A percentile compares a stretch with the other conserved stretches of the same genome.
Evolutionary conservation across 1,140 invertebrate species (phyloP).

Genomic region (Aphis gossypii): DNA sequence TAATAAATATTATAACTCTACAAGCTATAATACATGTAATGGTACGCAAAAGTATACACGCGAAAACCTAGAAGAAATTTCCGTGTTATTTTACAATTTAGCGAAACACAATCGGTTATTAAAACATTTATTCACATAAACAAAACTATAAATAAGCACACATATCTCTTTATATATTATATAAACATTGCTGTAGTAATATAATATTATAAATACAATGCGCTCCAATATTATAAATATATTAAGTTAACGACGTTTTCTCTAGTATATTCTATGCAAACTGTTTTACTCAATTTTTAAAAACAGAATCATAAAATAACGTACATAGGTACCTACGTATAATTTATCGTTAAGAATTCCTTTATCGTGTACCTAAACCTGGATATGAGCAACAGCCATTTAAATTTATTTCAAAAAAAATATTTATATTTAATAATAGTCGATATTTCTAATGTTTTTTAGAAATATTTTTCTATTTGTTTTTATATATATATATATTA

Average conservation of each 20-base stretch:
- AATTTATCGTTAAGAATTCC: background rate
- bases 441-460: background rate
- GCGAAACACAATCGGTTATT: background rate
- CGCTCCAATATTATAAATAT: background rate
- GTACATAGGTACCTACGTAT: no score
- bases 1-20: background rate
- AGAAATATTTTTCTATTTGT: no score
- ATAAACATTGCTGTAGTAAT: background rate
- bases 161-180: background rate
- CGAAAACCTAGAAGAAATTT: background rate
- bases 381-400: background rate
- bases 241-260: background rate
- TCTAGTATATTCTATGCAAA: background rate
- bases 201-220: background rate
- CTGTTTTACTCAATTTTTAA: background rate
- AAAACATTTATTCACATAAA: background rate
- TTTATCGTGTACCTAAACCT: background rate
- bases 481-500: no score
- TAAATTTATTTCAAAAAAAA: background rate
- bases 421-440: background rate
- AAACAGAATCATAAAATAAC: background rate
- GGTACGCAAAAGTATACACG: no score
- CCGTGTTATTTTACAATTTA: conserved; percentile 26
- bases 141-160: background rate
- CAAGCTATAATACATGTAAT: background rate